These are phyloP conservation scores for Eupithecia subumbrata DNA, from an alignment of 2,888 invertebrate genomes.

Conservation along the genomic window DNA sequence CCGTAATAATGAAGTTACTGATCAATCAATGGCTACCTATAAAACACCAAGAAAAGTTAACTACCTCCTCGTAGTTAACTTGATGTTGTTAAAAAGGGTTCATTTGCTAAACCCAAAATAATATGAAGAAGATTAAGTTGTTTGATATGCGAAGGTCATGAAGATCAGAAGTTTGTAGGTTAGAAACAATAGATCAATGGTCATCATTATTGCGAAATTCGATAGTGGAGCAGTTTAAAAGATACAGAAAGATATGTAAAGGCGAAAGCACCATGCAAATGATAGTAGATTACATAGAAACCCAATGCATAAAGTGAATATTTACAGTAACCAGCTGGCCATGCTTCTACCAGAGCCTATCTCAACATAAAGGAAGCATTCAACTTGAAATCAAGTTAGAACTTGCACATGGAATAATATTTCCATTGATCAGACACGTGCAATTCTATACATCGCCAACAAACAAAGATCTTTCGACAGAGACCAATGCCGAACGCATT, in stretches of 20 bases:
- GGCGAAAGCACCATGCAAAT: background rate
- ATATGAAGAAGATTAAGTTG: background rate
- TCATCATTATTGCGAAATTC: background rate
- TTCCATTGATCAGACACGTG: conserved; percentile 35
- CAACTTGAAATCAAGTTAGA: conserved; percentile 30
- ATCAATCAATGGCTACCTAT: background rate
- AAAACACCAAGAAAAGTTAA: background rate
- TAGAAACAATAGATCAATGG: no score
- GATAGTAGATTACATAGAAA: conserved; percentile 10
- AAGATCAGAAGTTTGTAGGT: no score
- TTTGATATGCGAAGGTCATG: background rate
- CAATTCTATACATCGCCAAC: conserved; percentile 34
- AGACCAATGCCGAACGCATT: conserved; percentile 23
- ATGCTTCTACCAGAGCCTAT: conserved; percentile 8
- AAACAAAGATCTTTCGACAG: conserved; percentile 34
- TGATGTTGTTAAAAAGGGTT: background rate
- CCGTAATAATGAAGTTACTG: conserved; percentile 9
- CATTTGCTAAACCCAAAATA: background rate
- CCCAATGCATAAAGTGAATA: conserved; percentile 13
- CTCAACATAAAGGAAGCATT: conserved; percentile 28
- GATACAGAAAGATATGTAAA: background rate
- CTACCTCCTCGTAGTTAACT: background rate
- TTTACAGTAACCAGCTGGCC: conserved; percentile 17
- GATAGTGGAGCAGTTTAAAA: background rate
- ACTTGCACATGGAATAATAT: conserved; percentile 30